Evolutionary conservation across 1,140 invertebrate genomes (phyloP).

Genomic region (Polypedilum pembai): DNA sequence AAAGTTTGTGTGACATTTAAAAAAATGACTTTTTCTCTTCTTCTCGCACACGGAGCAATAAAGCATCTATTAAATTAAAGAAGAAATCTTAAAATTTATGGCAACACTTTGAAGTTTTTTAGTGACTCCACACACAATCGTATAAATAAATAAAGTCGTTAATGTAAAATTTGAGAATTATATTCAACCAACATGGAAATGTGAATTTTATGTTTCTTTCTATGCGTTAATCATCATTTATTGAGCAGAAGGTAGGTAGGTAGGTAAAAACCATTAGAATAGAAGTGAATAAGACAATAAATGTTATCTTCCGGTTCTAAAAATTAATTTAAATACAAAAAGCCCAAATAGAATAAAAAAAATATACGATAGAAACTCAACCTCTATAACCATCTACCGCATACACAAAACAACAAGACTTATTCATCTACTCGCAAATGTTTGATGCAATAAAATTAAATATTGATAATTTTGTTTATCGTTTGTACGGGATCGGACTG

Average conservation of each 20-base stretch:
- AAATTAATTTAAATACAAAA: constrained; percentile 2
- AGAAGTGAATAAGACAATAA: background rate
- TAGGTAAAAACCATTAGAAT: background rate
- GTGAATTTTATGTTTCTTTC: background rate
- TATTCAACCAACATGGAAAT: background rate
- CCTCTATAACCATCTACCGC: constrained; percentile 10
- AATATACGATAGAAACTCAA: background rate
- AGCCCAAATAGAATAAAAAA: background rate
- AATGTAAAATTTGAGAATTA: background rate
- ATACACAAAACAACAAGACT: background rate
- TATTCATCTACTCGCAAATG: no score
- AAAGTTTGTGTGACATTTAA: constrained; percentile 3
- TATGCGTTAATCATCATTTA: background rate
- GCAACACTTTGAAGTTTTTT: background rate
- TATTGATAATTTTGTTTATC: background rate
- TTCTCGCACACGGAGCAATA: background rate
- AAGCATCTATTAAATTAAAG: background rate
- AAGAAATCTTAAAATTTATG: background rate
- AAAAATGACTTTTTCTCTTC: background rate
- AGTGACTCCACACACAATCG: background rate
- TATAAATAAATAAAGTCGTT: constrained; percentile 1
- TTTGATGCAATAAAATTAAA: background rate
- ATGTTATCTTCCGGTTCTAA: constrained; percentile 12
- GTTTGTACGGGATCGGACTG: background rate
- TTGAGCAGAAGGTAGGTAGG: background rate